Percentiles rank a stretch among this genome's conserved stretches.
Evolutionary conservation across 1,140 invertebrate species (phyloP).

Genomic region (Steinernema feltiae): DNA sequence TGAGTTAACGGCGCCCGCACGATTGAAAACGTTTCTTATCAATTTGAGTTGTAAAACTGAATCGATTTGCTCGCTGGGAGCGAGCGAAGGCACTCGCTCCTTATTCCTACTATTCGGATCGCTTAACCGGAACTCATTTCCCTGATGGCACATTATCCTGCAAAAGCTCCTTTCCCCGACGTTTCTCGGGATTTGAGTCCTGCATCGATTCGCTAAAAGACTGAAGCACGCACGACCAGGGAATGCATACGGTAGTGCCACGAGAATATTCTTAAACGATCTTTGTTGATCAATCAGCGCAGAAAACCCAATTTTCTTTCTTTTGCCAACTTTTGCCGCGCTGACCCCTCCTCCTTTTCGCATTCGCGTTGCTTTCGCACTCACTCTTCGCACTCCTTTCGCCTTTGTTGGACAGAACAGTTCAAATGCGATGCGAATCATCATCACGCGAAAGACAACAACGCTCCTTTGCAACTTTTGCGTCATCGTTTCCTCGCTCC

Average conservation of each 20-base stretch:
- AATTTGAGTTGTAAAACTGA: neutral
- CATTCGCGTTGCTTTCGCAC: neutral
- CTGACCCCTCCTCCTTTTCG: no score
- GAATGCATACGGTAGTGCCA: no score
- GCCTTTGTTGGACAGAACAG: neutral
- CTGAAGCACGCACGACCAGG: no score
- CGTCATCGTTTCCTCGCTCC: neutral
- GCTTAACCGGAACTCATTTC: neutral
- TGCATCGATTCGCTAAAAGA: no score
- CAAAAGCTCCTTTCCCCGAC: neutral
- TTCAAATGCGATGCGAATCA: neutral
- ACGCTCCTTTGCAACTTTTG: slow-evolving; percentile 1
- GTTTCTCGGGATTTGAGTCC: neutral
- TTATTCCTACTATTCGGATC: neutral
- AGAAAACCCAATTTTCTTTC: no score
- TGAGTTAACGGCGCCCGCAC: neutral
- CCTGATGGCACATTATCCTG: neutral
- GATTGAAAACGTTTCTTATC: no score
- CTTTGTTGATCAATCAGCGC: no score
- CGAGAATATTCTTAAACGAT: no score
- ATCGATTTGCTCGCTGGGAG: neutral
- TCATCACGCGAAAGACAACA: slow-evolving; percentile 3
- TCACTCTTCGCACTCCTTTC: neutral
- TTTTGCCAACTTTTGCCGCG: no score
- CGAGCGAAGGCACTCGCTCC: neutral